Conservation (phyloP, 1,140 invertebrate species). For the Chrysomallon squamiferum region DNA sequence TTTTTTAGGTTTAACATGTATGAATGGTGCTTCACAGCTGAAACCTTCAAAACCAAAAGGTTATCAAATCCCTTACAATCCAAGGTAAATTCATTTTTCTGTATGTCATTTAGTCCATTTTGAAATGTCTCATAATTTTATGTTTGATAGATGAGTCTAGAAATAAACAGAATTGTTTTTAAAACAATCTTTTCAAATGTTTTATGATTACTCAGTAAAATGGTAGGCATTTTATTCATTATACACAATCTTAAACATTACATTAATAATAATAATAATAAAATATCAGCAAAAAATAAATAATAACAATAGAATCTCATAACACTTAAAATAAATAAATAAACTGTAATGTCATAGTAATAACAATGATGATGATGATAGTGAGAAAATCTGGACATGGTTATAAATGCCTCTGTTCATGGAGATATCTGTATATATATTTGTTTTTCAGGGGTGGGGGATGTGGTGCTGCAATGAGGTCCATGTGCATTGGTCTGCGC, state of each 20-base stretch:
- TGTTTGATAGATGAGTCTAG: too few species aligned
- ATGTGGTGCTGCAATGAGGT: conserved; percentile 61
- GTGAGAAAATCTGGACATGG: background rate
- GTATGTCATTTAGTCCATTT: too few species aligned
- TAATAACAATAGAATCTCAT: background rate
- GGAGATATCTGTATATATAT: background rate
- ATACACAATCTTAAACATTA: background rate
- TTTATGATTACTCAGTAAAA: too few species aligned
- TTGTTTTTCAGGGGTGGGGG: conserved; percentile 44
- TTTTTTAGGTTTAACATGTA: too few species aligned
- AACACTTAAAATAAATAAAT: background rate
- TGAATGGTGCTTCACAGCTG: too few species aligned
- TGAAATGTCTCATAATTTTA: too few species aligned
- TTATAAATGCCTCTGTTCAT: background rate
- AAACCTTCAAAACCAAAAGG: too few species aligned
- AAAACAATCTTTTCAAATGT: too few species aligned
- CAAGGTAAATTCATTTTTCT: too few species aligned
- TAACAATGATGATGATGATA: background rate
- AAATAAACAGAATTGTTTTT: conserved; percentile 10
- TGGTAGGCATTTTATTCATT: background rate
- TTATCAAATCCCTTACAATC: too few species aligned
- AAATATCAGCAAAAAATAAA: background rate
- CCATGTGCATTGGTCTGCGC: conserved; percentile 60
- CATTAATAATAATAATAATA: background rate
- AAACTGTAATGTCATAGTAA: background rate